Percentiles rank a stretch among this genome's conserved stretches.
Evolutionary conservation across 2,888 invertebrate genomes (phyloP).

Genomic region (Xylota segnis): DNA sequence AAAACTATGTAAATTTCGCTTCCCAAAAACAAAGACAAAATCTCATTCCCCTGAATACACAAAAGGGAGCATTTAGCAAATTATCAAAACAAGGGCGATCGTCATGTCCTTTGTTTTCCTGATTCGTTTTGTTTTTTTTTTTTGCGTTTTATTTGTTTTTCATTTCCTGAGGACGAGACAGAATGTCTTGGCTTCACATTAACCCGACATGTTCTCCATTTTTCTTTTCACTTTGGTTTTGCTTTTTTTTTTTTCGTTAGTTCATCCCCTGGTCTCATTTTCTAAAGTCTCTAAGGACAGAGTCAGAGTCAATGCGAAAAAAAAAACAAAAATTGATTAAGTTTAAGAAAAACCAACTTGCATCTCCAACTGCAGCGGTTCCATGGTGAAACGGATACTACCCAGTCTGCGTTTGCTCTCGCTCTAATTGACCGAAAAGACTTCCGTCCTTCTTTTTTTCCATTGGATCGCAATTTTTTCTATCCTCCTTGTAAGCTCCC

Average conservation of each 20-base stretch:
- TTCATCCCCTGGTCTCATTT: conserved; percentile 10
- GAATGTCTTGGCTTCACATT: conserved; percentile 41
- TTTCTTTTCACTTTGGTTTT: conserved; percentile 16
- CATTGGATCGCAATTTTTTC: not conserved
- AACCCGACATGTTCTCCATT: conserved; percentile 21
- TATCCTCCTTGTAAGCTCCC: conserved; percentile 25
- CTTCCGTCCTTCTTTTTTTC: conserved; percentile 54
- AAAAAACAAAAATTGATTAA: conserved; percentile 65
- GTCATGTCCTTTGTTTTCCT: conserved; percentile 42
- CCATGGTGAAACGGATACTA: conserved; percentile 37
- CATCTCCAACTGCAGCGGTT: conserved; percentile 55
- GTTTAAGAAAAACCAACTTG: conserved; percentile 68
- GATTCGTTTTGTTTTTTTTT: conserved; percentile 13
- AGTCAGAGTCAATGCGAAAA: conserved; percentile 37
- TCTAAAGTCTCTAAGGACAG: conserved; percentile 39
- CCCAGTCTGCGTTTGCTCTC: conserved; percentile 29
- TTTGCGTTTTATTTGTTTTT: conserved; percentile 58
- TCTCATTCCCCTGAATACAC: conserved; percentile 8
- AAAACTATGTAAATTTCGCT: conserved; percentile 7
- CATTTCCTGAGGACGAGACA: conserved; percentile 54
- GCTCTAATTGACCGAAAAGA: conserved; percentile 75
- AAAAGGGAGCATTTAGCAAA: conserved; percentile 54
- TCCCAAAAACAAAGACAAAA: conserved; percentile 6
- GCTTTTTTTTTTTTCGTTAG: conserved; percentile 1
- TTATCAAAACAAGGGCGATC: conserved; percentile 48